Base-by-base conservation (phyloP, 1,140 invertebrate genomes). In the Oncopodura yosiiana region DNA sequence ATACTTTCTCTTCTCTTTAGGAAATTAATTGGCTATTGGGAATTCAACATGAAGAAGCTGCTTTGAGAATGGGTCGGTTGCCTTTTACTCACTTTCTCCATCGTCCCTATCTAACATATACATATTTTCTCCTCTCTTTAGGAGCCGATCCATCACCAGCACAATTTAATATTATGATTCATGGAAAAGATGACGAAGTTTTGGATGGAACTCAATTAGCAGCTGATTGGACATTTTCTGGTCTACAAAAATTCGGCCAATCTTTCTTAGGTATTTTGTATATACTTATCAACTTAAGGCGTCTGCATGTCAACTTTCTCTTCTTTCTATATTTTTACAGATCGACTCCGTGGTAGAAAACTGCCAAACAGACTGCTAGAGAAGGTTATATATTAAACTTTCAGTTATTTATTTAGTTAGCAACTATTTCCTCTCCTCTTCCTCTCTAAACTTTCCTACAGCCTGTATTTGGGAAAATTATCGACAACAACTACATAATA, bases 231-330 rank as follows among this genome's bases (percentile, higher is more conserved):
- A 89, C 87, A 2, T 95, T 94, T 71, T 86, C 87, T 2, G 87
- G 87, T 3, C 74, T 95, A 11, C 90, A 95, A 70, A 94, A 93
- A 71, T 95, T 94, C 70, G 92, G 92, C 14, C 87, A 94, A 75
- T 87, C 86, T 45, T 78, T 95, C 67, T 79, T 94, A 63, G 90
- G n/a, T n/a, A n/a, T n/a, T n/a, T 93, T 69, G 24, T 29, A 37
- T 32, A 36, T 8, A 8, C 8, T 34, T 34, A 8, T 34, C n/a
- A 34, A 9, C 32, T 34, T 34, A 9, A 8, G n/a, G 8, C 32
- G 8, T 8, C 8, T 34, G 32, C 8, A n/a, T 34, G n/a, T 34
- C 8, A 34, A 9, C 32, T 9, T n/a, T 34, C 32, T 9, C n/a
- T 9, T 9, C 8, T 34, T 34, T n/a, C n/a, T 34, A 34, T 34